Conservation (phyloP, 2,797 vertebrate genomes). For the Sebastes taczanowskii region DNA sequence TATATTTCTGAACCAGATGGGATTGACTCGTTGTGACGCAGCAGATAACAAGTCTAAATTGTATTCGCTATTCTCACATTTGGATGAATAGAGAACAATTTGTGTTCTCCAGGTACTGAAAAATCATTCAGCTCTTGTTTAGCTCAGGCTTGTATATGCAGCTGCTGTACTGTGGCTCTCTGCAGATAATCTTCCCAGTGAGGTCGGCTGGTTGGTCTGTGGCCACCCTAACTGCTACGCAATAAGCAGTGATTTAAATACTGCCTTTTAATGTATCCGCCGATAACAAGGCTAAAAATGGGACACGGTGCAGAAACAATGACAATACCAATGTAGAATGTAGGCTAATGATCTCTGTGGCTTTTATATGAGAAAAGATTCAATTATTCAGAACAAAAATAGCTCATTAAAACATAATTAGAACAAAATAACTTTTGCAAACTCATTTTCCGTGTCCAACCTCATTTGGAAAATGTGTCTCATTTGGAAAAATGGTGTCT, state of each 20-base stretch:
- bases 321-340: constrained; percentile 73
- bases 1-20: background rate
- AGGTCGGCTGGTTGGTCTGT: constrained; percentile 23
- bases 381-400: constrained; percentile 83
- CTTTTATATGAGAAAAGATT: constrained; percentile 77
- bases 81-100: constrained; percentile 20
- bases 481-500: constrained; percentile 65
- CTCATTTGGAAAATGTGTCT: constrained; percentile 74
- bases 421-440: constrained; percentile 80
- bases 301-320: constrained; percentile 74
- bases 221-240: constrained; percentile 38
- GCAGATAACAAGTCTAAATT: background rate
- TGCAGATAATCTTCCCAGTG: constrained; percentile 50
- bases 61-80: background rate
- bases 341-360: constrained; percentile 79
- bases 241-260: constrained; percentile 49
- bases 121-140: constrained; percentile 28
- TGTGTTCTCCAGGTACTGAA: constrained; percentile 11
- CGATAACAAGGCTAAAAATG: constrained; percentile 71
- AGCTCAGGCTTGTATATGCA: constrained; percentile 25
- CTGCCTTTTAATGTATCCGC: constrained; percentile 54
- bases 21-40: constrained; percentile 1
- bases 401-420: constrained; percentile 83
- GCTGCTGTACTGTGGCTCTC: constrained; percentile 26
- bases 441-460: constrained; percentile 75